Evolutionary conservation across 1,140 invertebrate genomes (phyloP), one percentile per base, ranked within the genome.

Genomic region (Holotrichia oblita): DNA sequence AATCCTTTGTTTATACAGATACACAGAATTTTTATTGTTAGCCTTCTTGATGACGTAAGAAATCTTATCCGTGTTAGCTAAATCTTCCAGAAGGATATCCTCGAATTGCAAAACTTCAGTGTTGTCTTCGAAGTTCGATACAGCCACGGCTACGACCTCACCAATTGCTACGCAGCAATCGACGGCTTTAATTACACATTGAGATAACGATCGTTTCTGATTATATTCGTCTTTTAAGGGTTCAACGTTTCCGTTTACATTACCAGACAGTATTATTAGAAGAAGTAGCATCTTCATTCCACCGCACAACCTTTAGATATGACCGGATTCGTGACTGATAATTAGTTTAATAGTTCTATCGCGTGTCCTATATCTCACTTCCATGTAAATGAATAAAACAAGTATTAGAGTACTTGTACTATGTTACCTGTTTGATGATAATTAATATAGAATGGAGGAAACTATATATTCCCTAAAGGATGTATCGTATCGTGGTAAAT

Each of bases 41-140:
- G 17, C 17, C 64, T 79, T 76, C n/a, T 69, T 64, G n/a, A 64
- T 34, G 42, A 79, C 20, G 20, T 75, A 22, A 59, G 78, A 69
- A 1, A 40, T 9, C 10, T 76, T 24, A n/a, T 44, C 27, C 0
- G 17, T 12, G 14, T 69, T 20, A 14, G 74, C 75, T 24, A 79
- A 10, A n/a, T 61, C 74, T 2, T 64, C 24, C 14, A 79, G 22
- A 2, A 79, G 20, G 14, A 79, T 59, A 7, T 76, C 14, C 41
- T 79, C 41, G 6, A 79, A 64, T 8, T 41, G n/a, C 3, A 73
- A 8, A 0, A 42, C 17, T 0, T 69, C 61, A 8, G 27, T 4
- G 27, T 34, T 4, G 1, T 34, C 27, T 4, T 64, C 24, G n/a
- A 42, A 27, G 22, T 34, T 75, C 7, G 78, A 48, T 24, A 79